These are phyloP conservation scores for Slavum lentiscoides DNA, from an alignment of 2,888 invertebrate genomes.

Conservation along the genomic window DNA sequence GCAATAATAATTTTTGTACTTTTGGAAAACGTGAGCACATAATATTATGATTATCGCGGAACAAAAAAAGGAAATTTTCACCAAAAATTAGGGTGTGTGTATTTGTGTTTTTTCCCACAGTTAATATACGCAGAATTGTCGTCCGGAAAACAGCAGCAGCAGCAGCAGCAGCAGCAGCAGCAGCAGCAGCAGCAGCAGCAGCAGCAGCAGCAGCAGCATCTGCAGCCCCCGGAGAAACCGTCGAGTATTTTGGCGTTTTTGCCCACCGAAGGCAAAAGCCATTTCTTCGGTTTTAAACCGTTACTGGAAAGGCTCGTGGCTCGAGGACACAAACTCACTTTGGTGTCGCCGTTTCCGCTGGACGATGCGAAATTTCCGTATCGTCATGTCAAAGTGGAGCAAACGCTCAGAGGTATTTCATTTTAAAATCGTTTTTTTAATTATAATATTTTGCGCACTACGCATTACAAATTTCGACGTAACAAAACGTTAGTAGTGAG, in stretches of 20 bases:
- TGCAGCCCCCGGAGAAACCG: not conserved
- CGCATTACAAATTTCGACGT: too few relatives aligned
- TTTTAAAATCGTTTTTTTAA: not conserved
- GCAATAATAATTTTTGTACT: too few relatives aligned
- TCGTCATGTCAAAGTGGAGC: slow-evolving; percentile 27
- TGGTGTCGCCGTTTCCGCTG: slow-evolving; percentile 24
- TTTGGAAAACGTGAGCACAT: not conserved
- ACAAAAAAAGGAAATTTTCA: not conserved
- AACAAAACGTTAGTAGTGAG: too few relatives aligned
- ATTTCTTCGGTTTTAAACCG: slow-evolving; percentile 32
- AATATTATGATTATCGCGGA: not conserved
- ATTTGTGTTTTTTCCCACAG: not conserved
- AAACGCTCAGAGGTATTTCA: slow-evolving; percentile 2
- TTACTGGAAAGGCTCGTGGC: slow-evolving; percentile 27
- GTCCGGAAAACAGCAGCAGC: not conserved
- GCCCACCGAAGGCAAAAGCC: slow-evolving; percentile 35
- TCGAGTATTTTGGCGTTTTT: slow-evolving; percentile 30
- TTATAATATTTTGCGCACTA: too few relatives aligned
- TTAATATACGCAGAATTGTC: not conserved
- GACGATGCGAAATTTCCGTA: slow-evolving; percentile 21
- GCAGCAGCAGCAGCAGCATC: too few relatives aligned
- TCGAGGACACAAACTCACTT: slow-evolving; percentile 38
- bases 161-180: too few relatives aligned
- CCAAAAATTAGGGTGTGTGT: not conserved
- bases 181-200: too few relatives aligned